Base-by-base conservation (phyloP, 2,888 invertebrate genomes). In the Halictus quadricinctus region DNA sequence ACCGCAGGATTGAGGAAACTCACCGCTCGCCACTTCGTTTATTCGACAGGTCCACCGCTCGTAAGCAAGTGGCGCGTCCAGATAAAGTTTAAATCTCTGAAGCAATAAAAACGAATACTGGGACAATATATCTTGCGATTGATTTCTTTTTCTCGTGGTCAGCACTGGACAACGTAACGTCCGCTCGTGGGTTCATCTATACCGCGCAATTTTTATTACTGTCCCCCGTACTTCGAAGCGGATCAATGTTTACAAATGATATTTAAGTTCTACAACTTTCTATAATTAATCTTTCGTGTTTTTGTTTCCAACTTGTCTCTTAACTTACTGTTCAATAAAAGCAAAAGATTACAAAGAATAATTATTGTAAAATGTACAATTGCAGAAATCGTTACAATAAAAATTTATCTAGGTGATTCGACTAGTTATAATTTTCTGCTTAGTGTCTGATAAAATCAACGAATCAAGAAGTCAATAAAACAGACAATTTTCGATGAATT, bases 51-150 rank as follows among this genome's bases (percentile, higher is more conserved):
- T 72, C 54, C 81, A 60, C 69, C 25, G 46, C 75, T 69, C 72
- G 84, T 84, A 84, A 84, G 76, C 79, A 84, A 79, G 84, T 84
- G 84, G 79, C 69, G n/a, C 60, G 70, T 48, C 43, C 76, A 81
- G 70, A 87, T 84, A 81, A 88, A 87, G 80, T 83, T 86, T 58
- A 82, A 81, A 79, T 79, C 88, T 79, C 66, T 25, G 64, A 48
- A 41, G 66, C 74, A 73, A 75, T 72, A 77, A 60, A 81, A 81
- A 79, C 72, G 78, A 64, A 75, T 66, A 72, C 72, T 29, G 54
- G 60, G 78, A 75, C 74, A 70, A 69, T 78, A 54, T 83, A 83
- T 84, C 69, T 73, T 48, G 69, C 70, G 21, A 83, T 64, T 74
- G 77, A 74, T 50, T 50, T 48, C 77, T 72, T 82, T 76, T 70